Percentiles rank a stretch among this genome's conserved stretches.
Conservation (phyloP, 2,888 invertebrate genomes). For the Trimorus sp. region DNA sequence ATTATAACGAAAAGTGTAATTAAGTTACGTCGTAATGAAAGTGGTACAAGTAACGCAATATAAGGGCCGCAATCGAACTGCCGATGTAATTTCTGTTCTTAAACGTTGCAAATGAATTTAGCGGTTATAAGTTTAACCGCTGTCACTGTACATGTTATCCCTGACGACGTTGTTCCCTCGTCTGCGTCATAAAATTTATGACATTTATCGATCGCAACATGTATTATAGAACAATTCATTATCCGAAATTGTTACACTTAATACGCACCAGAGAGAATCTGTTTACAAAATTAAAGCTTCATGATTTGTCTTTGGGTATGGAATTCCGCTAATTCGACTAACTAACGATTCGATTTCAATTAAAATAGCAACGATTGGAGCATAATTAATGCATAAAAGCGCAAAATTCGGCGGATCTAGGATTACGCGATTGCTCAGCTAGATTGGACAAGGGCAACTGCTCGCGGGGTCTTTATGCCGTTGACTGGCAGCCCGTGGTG, state of each 20-base stretch:
- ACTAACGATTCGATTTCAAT: no score
- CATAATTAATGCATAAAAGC: conserved; percentile 12
- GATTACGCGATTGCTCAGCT: no score
- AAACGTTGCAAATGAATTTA: conserved; percentile 39
- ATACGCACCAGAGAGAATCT: no score
- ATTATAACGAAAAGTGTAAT: conserved; percentile 17
- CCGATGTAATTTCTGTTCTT: conserved; percentile 24
- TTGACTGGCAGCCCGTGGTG: no score
- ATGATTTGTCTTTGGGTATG: no score
- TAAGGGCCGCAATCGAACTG: conserved; percentile 23
- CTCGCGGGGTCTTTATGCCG: no score
- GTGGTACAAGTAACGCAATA: conserved; percentile 30
- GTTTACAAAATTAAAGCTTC: no score
- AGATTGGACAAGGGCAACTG: no score
- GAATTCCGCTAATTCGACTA: no score
- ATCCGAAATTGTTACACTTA: conserved; percentile 13
- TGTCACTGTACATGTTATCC: conserved; percentile 11
- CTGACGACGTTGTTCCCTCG: conserved; percentile 3
- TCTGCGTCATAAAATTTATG: conserved; percentile 39
- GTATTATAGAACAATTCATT: conserved; percentile 37
- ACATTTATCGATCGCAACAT: conserved; percentile 42
- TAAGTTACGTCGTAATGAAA: not conserved
- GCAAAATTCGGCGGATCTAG: not conserved
- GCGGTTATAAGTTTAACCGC: conserved; percentile 34
- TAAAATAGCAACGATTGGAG: no score